Conservation (phyloP, 1,140 invertebrate species). For the Aplysia californica region DNA sequence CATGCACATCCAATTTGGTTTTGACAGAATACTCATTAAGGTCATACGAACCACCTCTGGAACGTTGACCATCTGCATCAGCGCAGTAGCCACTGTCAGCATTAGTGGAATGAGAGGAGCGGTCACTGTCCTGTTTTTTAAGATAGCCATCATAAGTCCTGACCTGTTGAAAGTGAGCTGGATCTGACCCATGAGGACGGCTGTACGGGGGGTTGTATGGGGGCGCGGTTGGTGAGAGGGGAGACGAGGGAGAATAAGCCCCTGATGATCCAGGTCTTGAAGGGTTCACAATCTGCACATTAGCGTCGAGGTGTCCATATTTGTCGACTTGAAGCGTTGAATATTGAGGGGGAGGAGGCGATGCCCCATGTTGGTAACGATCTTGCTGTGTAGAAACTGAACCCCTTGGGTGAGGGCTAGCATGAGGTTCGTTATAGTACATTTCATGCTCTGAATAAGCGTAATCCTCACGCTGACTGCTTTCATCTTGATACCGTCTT, state of each 20-base stretch:
- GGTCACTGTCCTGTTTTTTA: slow-evolving; percentile 32
- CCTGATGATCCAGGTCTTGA: too few species aligned
- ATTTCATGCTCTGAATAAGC: too few species aligned
- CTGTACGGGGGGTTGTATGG: not conserved
- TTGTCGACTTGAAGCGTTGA: not conserved
- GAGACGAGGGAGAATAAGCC: not conserved
- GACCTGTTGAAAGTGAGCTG: too few species aligned
- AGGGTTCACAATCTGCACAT: slow-evolving; percentile 2
- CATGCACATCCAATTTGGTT: not conserved
- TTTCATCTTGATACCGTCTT: not conserved
- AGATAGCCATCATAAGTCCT: not conserved
- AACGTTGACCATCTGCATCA: slow-evolving; percentile 30
- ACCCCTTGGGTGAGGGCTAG: too few species aligned
- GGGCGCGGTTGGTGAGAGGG: not conserved
- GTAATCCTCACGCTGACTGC: not conserved
- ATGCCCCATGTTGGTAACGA: not conserved
- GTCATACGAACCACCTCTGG: slow-evolving; percentile 22
- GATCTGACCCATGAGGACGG: not conserved
- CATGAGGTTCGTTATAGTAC: too few species aligned
- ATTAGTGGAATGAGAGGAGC: slow-evolving; percentile 27
- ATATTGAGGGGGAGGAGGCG: not conserved
- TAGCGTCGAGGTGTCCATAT: slow-evolving; percentile 4
- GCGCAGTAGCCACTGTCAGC: slow-evolving; percentile 39
- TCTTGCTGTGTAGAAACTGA: not conserved
- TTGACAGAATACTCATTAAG: not conserved